A percentile compares a stretch with the other conserved stretches of the same genome.
These are phyloP conservation scores for Nothocercus julius DNA, from an alignment of 2,113 vertebrate species.

Conservation along the genomic window DNA sequence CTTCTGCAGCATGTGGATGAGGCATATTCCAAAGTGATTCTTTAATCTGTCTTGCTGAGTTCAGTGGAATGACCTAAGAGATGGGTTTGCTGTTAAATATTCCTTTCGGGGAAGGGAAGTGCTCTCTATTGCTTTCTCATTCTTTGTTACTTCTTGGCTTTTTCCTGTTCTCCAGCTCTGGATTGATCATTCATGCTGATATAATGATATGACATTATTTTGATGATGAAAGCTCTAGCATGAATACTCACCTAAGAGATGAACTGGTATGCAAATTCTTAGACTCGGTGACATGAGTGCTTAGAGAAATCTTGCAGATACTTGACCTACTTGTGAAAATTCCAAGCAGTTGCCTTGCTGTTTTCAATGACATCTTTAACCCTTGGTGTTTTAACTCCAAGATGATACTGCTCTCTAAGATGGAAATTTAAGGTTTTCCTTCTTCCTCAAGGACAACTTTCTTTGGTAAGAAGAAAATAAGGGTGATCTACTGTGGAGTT, in stretches of 20 bases:
- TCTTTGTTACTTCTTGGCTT: neutral
- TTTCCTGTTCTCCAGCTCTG: neutral
- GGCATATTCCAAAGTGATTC: neutral
- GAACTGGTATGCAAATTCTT: conserved; percentile 23
- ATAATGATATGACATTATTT: neutral
- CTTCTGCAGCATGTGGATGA: neutral
- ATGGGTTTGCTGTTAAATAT: neutral
- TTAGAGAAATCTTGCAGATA: neutral
- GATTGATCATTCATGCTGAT: neutral
- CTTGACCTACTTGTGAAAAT: neutral
- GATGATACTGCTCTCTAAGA: neutral
- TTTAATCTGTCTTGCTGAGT: neutral
- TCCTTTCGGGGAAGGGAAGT: neutral
- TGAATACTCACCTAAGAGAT: neutral
- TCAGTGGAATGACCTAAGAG: neutral
- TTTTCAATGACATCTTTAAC: neutral
- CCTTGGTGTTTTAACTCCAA: neutral
- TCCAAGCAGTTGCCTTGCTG: neutral
- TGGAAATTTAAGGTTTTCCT: neutral
- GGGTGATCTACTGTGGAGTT: neutral
- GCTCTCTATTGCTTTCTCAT: neutral
- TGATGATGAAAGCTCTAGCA: neutral
- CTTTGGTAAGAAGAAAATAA: neutral
- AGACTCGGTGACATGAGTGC: neutral
- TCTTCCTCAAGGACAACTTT: neutral